Conservation (phyloP, 2,888 invertebrate species). For the Nomada goodeniana region DNA sequence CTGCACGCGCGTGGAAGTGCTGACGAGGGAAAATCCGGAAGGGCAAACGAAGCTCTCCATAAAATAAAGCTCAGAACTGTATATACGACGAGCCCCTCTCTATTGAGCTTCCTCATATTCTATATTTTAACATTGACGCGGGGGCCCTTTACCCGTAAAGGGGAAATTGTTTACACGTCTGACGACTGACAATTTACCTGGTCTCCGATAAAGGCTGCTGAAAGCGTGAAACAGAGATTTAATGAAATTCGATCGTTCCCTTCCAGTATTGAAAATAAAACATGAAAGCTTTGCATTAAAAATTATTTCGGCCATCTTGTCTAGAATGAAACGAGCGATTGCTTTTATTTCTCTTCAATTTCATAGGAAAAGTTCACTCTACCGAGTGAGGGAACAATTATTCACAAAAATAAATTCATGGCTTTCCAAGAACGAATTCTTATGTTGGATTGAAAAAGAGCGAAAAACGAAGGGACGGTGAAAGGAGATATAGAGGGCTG, state of each 20-base stretch:
- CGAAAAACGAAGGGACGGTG: conserved; percentile 25
- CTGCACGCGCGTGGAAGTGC: conserved; percentile 13
- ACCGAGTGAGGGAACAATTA: neutral
- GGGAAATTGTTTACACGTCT: conserved; percentile 34
- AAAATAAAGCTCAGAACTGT: conserved; percentile 30
- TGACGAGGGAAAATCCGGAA: conserved; percentile 5
- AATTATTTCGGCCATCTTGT: too few relatives aligned
- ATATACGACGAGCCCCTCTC: conserved; percentile 14
- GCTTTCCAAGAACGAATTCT: conserved; percentile 16
- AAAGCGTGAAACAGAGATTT: too few relatives aligned
- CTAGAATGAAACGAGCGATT: too few relatives aligned
- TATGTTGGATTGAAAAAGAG: neutral
- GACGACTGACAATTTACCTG: conserved; percentile 14
- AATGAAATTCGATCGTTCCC: too few relatives aligned
- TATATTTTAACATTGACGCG: conserved; percentile 13
- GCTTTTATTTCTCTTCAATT: too few relatives aligned
- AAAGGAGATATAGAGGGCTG: conserved; percentile 22
- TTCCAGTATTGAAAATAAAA: too few relatives aligned
- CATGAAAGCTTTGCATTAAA: too few relatives aligned
- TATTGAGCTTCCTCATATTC: conserved; percentile 11
- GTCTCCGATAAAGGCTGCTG: neutral
- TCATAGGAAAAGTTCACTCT: too few relatives aligned
- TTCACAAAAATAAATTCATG: conserved; percentile 9
- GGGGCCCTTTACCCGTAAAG: conserved; percentile 5
- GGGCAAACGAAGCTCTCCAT: conserved; percentile 13